These are phyloP conservation scores for Okamejei kenojei DNA, from an alignment of 2,797 vertebrate genomes.

Conservation along the genomic window DNA sequence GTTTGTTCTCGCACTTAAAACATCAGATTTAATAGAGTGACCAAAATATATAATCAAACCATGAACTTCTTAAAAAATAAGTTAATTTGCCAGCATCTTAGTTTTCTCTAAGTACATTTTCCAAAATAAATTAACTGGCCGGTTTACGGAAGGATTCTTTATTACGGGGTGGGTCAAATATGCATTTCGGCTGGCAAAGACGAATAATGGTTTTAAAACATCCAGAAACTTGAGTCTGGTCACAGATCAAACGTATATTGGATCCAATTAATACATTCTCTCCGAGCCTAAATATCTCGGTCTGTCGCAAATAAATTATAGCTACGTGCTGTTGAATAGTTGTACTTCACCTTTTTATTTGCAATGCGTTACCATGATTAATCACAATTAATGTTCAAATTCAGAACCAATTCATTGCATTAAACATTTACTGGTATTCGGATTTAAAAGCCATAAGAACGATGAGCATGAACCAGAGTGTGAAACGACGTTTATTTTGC, in stretches of 20 bases:
- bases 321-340: background rate
- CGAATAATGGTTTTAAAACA: background rate
- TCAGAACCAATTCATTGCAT: background rate
- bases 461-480: background rate
- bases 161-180: background rate
- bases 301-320: background rate
- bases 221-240: background rate
- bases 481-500: slow-evolving; percentile 16
- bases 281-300: background rate
- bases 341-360: background rate
- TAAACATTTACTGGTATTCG: background rate
- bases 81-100: background rate
- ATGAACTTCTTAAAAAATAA: background rate
- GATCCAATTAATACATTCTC: background rate
- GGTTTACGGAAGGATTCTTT: background rate
- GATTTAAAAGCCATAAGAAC: background rate
- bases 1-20: background rate
- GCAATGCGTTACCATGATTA: background rate
- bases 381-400: background rate
- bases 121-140: background rate
- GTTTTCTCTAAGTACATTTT: background rate
- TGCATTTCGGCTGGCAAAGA: background rate
- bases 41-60: background rate
- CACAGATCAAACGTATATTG: no score
- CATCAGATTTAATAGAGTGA: background rate